Base-by-base conservation (phyloP, 2,113 vertebrate genomes). In the Salminus brasiliensis region DNA sequence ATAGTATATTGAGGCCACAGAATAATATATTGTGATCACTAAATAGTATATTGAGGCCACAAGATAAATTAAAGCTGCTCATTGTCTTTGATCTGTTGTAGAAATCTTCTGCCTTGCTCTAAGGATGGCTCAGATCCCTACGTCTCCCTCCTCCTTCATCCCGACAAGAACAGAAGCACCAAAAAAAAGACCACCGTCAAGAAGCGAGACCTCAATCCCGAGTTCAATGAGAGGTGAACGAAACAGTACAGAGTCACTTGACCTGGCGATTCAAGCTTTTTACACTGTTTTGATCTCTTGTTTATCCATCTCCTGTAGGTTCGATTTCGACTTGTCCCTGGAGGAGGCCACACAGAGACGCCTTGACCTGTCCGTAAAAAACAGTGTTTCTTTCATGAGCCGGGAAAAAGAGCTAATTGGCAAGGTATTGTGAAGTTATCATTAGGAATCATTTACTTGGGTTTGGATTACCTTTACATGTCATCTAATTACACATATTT, bases 61-160 rank as follows among this genome's bases (percentile, higher is more conserved):
- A 32, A 32, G 59, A n/a, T n/a, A n/a, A n/a, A n/a, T n/a, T n/a
- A n/a, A n/a, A n/a, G n/a, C n/a, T n/a, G n/a, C 3, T 59, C 36
- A 27, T 63, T 5, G 2, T 2, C 47, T 47, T 49, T 70, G 7
- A 23, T 55, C 7, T 5, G 39, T 10, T n/a, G 36, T 85, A 98
- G 97, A 87, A 87, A 91, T 53, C 91, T 97, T 79, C 79, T 85
- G 8, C 84, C 93, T 4, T 90, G 85, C 63, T 92, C 94, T 8
- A 95, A 94, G 80, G 96, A 98, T 0, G 88, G 91, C 0, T 94
- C 96, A 0, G 96, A 97, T 83, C 92, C 95, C 3, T 98, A 98
- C 0, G 87, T 97, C 30, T 94, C 95, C 13, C 91, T 96, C 76
- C 84, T 94, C 77, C 94, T 98, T 15, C 89, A 95, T 57, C 97